These are phyloP conservation scores for Hydrolagus affinis DNA, from an alignment of 2,113 vertebrate genomes.

Conservation along the genomic window DNA sequence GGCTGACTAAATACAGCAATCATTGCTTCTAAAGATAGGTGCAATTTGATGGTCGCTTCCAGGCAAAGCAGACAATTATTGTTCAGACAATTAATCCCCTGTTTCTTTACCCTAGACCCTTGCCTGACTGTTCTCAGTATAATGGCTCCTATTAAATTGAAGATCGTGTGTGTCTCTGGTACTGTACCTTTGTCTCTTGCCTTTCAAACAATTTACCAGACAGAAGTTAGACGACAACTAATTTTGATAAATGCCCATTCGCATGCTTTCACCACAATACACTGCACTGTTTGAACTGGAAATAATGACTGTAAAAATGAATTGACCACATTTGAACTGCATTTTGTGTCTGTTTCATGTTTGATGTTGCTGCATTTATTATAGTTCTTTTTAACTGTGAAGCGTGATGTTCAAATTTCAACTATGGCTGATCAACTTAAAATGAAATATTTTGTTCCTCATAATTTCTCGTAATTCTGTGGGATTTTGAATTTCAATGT, in stretches of 20 bases:
- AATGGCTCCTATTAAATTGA: conserved; percentile 35
- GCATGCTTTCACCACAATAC: conserved; percentile 1
- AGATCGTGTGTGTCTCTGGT: conserved; percentile 31
- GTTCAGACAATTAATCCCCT: conserved; percentile 67
- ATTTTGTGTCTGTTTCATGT: background rate
- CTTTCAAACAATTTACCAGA: conserved; percentile 41
- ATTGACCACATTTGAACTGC: background rate
- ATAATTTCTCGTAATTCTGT: too few species aligned
- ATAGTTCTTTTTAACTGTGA: background rate
- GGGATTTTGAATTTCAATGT: too few species aligned
- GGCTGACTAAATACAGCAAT: conserved; percentile 55
- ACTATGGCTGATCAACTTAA: too few species aligned
- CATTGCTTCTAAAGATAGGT: conserved; percentile 70
- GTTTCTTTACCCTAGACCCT: conserved; percentile 52
- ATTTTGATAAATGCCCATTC: conserved; percentile 47
- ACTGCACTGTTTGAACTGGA: background rate
- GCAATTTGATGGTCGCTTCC: conserved; percentile 56
- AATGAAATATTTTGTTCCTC: too few species aligned
- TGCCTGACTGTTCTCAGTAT: conserved; percentile 40
- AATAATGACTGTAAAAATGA: background rate
- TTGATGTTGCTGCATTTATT: background rate
- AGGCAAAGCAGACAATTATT: conserved; percentile 62
- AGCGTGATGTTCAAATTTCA: too few species aligned
- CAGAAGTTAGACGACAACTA: conserved; percentile 43
- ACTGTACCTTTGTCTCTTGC: conserved; percentile 39